Conservation (phyloP, 2,797 vertebrate species). For the Erpetoichthys calabaricus region DNA sequence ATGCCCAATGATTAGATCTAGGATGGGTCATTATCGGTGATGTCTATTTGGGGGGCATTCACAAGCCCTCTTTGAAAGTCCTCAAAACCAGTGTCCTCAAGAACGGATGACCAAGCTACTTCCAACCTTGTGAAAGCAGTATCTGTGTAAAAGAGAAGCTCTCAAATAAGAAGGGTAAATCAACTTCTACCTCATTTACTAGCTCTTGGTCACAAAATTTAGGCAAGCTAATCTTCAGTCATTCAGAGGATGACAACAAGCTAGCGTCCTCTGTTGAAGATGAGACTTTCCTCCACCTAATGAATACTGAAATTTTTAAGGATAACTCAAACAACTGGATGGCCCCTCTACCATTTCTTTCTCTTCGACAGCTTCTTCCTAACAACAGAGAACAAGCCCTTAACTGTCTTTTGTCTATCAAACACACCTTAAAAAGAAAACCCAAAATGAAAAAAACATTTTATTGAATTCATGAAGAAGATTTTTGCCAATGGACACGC, state of each 20-base stretch:
- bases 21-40: too few relatives aligned
- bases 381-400: background rate
- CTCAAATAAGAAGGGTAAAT: background rate
- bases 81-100: background rate
- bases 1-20: too few relatives aligned
- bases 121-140: slow-evolving; percentile 6
- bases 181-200: background rate
- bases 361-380: background rate
- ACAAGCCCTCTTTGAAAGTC: too few relatives aligned
- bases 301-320: background rate
- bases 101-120: background rate
- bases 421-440: background rate
- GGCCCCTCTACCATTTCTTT: background rate
- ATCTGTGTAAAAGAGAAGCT: background rate
- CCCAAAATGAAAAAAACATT: too few relatives aligned
- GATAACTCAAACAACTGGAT: background rate
- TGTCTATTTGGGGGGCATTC: too few relatives aligned
- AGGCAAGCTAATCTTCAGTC: too few relatives aligned
- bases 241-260: slow-evolving; percentile 2
- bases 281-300: background rate
- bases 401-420: background rate
- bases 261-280: background rate
- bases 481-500: slow-evolving; percentile 3
- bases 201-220: too few relatives aligned
- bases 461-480: background rate